phyloP scores from a whole-genome alignment of 2,113 vertebrate genomes.

The Arizona elegans region DNA sequence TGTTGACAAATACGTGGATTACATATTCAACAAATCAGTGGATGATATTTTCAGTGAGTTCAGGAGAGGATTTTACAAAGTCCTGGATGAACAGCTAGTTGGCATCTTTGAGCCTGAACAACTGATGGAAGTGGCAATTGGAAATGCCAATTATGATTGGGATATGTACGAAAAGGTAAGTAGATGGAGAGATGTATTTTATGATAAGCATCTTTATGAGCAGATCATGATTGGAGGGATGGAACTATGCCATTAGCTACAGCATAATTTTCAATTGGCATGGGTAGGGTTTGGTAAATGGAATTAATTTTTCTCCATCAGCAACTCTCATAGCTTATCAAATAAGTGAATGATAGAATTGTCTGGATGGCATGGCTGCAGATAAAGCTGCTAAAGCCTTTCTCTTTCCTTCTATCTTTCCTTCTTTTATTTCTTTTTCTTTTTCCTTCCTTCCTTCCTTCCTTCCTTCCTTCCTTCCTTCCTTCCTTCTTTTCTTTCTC shows the following conservation, averaged over 20 bases:
- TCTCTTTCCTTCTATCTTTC: too few relatives aligned
- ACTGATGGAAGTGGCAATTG: conserved; percentile 72
- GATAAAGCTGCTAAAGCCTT: not conserved
- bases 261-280: not conserved
- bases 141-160: conserved; percentile 78
- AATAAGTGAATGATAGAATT: not conserved
- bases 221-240: too few relatives aligned
- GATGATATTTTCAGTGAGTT: conserved; percentile 72
- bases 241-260: not conserved
- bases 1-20: conserved; percentile 71
- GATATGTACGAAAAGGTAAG: conserved; percentile 74
- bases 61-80: conserved; percentile 80
- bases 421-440: not conserved
- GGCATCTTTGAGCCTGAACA: conserved; percentile 78
- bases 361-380: not conserved
- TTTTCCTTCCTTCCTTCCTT: too few relatives aligned
- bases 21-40: conserved; percentile 78
- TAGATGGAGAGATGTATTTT: not conserved
- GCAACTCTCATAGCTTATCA: too few relatives aligned
- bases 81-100: conserved; percentile 69
- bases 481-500: not conserved
- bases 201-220: not conserved
- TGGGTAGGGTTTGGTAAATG: not conserved
- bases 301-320: not conserved
- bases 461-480: rapidly evolving